Evolutionary conservation across 2,113 vertebrate species (phyloP).

Genomic region (Oncorhynchus keta): DNA sequence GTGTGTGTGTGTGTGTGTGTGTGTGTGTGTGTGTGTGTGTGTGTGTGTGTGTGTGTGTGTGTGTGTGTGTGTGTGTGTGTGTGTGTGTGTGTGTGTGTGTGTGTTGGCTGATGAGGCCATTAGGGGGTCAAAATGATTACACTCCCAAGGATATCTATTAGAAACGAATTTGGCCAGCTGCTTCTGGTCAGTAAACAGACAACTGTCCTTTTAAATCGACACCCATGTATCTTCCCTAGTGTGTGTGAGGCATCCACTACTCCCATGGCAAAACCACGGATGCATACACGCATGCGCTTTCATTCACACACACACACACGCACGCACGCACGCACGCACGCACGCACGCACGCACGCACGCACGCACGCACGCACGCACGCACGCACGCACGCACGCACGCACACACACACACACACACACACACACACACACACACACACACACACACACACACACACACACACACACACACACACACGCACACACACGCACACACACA

Average conservation of each 20-base stretch:
- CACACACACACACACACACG: too few relatives aligned
- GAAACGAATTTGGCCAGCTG: conserved; percentile 62
- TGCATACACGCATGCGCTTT: neutral
- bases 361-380: too few relatives aligned
- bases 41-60: neutral
- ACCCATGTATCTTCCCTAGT: conserved; percentile 63
- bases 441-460: too few relatives aligned
- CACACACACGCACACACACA: too few relatives aligned
- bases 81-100: neutral
- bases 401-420: too few relatives aligned
- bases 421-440: too few relatives aligned
- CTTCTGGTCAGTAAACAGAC: conserved; percentile 55
- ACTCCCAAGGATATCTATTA: conserved; percentile 71
- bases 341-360: too few relatives aligned
- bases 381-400: too few relatives aligned
- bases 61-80: neutral
- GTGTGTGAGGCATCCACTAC: conserved; percentile 40
- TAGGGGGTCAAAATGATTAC: conserved; percentile 66
- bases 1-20: neutral
- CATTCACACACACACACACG: too few relatives aligned
- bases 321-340: too few relatives aligned
- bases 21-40: neutral
- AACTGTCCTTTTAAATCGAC: conserved; percentile 60
- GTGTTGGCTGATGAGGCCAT: conserved; percentile 23
- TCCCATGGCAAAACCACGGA: conserved; percentile 27